Conservation (phyloP, 2,113 vertebrate genomes). For the Prochilodus magdalenae region DNA sequence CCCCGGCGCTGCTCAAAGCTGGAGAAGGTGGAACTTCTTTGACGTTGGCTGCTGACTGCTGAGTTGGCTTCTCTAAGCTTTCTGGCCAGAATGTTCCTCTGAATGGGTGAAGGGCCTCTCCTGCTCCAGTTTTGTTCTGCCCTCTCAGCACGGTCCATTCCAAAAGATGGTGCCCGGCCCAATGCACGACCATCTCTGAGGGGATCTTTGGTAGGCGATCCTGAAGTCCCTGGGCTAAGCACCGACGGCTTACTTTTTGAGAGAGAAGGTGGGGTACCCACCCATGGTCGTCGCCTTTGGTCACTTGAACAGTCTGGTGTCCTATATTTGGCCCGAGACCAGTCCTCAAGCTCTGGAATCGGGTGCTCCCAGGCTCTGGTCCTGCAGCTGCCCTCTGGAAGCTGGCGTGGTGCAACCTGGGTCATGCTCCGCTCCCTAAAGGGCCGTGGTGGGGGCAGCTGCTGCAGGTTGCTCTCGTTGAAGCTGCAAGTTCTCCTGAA, state of each 20-base stretch:
- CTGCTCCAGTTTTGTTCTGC: slow-evolving; percentile 81
- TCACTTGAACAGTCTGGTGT: slow-evolving; percentile 34
- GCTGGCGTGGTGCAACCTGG: slow-evolving; percentile 77
- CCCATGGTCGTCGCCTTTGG: slow-evolving; percentile 60
- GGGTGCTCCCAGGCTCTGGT: slow-evolving; percentile 77
- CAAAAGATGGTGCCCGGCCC: slow-evolving; percentile 30
- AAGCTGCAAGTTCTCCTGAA: slow-evolving; percentile 93
- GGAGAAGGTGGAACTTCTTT: slow-evolving; percentile 78
- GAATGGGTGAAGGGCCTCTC: slow-evolving; percentile 86
- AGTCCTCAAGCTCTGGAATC: slow-evolving; percentile 73
- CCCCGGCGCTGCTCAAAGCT: slow-evolving; percentile 78
- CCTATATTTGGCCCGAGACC: slow-evolving; percentile 66
- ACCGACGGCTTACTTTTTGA: slow-evolving; percentile 60
- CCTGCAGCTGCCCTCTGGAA: slow-evolving; percentile 79
- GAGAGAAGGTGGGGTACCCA: slow-evolving; percentile 45
- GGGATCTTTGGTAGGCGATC: slow-evolving; percentile 66
- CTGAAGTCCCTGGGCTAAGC: slow-evolving; percentile 8
- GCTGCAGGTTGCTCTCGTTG: slow-evolving; percentile 83
- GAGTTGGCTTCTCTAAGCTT: slow-evolving; percentile 82
- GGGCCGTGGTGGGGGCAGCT: slow-evolving; percentile 73
- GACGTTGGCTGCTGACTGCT: slow-evolving; percentile 68
- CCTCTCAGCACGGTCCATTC: slow-evolving; percentile 68
- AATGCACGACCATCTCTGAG: slow-evolving; percentile 54
- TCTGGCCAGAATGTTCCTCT: slow-evolving; percentile 78
- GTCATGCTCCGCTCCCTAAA: slow-evolving; percentile 95